These are phyloP conservation scores for Caerostris darwini DNA, from an alignment of 1,140 invertebrate genomes.

Conservation along the genomic window DNA sequence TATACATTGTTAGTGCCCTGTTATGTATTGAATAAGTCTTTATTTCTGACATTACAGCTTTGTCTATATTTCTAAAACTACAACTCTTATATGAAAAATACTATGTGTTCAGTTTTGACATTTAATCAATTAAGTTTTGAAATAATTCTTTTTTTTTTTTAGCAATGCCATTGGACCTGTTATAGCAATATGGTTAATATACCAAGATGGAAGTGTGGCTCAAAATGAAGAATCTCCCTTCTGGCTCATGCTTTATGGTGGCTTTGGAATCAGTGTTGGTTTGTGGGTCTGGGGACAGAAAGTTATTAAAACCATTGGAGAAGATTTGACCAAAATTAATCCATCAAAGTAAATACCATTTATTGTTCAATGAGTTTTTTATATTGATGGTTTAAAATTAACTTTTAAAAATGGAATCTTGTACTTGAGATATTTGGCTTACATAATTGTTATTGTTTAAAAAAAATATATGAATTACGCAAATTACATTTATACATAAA, in stretches of 20 bases:
- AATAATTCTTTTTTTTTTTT: slow-evolving; percentile 22
- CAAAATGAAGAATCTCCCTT: slow-evolving; percentile 93
- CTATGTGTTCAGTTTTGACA: too few relatives aligned
- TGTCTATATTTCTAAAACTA: too few relatives aligned
- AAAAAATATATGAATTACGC: neutral
- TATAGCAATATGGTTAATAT: slow-evolving; percentile 96
- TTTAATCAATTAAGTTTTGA: too few relatives aligned
- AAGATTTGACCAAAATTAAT: slow-evolving; percentile 97
- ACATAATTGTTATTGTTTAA: neutral
- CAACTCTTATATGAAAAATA: too few relatives aligned
- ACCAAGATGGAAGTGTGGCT: slow-evolving; percentile 83
- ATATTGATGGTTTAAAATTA: too few relatives aligned
- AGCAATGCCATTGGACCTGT: slow-evolving; percentile 97
- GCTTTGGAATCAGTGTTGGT: slow-evolving; percentile 96
- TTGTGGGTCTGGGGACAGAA: slow-evolving; percentile 97
- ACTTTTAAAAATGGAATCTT: too few relatives aligned
- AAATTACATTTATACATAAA: neutral
- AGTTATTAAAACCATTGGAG: slow-evolving; percentile 98
- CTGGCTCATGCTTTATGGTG: slow-evolving; percentile 95
- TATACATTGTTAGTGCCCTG: too few relatives aligned
- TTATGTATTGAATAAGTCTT: too few relatives aligned
- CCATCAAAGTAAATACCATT: slow-evolving; percentile 89
- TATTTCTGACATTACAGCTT: too few relatives aligned
- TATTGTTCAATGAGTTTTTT: too few relatives aligned
- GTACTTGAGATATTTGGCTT: too few relatives aligned